Percentiles rank a stretch among this genome's conserved stretches.
Evolutionary conservation across 92 coral and sea anemone species (phyloP).

Genomic region (Diadumene lineata): DNA sequence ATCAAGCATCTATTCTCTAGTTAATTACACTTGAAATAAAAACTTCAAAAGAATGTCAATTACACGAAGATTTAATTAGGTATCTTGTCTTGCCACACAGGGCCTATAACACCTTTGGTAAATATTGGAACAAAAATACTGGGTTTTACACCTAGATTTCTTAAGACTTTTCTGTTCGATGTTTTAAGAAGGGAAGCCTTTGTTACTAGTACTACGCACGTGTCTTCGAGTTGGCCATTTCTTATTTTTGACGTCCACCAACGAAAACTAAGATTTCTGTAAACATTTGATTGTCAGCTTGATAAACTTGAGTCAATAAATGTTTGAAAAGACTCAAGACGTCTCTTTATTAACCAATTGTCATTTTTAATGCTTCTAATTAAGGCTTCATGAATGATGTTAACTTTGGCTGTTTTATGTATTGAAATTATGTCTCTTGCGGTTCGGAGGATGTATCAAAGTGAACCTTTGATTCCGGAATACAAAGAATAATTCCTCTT

Average conservation of each 20-base stretch:
- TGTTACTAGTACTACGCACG: constrained; percentile 17
- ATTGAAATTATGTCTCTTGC: too few species aligned
- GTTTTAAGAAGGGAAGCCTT: constrained; percentile 1
- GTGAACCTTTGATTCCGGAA: too few species aligned
- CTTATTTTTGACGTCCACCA: constrained; percentile 12
- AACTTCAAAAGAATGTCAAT: constrained; percentile 30
- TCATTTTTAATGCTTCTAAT: neutral
- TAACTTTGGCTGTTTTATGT: too few species aligned
- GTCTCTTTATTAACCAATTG: constrained; percentile 10
- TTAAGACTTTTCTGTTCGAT: neutral
- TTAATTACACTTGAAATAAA: constrained; percentile 6
- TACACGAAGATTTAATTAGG: constrained; percentile 18
- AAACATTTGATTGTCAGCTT: constrained; percentile 16
- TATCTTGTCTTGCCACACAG: constrained; percentile 27
- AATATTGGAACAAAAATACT: constrained; percentile 24
- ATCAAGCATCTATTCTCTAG: too few species aligned
- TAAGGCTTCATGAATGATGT: constrained; percentile 1
- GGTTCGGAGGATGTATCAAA: too few species aligned
- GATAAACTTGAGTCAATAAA: constrained; percentile 10
- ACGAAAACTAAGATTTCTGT: constrained; percentile 27
- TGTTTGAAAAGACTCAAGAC: neutral
- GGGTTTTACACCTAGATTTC: neutral
- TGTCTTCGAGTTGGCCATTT: constrained; percentile 28
- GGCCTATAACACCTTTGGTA: constrained; percentile 24
- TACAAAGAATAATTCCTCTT: too few species aligned